These are phyloP conservation scores for Scalopus aquaticus DNA, from an alignment of 2,113 vertebrate species.

Conservation along the genomic window DNA sequence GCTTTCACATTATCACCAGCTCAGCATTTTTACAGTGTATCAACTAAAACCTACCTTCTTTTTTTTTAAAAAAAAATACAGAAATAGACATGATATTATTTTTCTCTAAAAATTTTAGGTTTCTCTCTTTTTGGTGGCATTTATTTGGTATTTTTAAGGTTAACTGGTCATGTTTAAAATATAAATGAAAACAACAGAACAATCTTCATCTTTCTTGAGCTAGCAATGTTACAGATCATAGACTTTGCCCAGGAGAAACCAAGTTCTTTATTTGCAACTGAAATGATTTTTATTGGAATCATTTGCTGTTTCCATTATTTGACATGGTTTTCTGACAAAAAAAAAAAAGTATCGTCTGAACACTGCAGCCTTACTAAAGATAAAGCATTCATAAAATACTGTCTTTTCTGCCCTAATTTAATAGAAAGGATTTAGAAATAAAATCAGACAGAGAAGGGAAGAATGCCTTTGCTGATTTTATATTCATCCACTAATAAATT, in stretches of 20 bases:
- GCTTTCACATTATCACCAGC: neutral
- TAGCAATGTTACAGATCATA: constrained; percentile 61
- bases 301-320: constrained; percentile 29
- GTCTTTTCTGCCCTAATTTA: constrained; percentile 15
- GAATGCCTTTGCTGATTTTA: neutral
- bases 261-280: constrained; percentile 55
- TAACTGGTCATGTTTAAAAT: constrained; percentile 66
- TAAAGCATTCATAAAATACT: neutral
- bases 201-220: constrained; percentile 54
- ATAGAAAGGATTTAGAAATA: constrained; percentile 37
- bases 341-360: neutral
- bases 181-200: constrained; percentile 54
- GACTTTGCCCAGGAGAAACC: constrained; percentile 42
- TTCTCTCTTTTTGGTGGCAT: constrained; percentile 66
- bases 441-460: neutral
- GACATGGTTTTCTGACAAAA: constrained; percentile 23
- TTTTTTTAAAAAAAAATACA: neutral
- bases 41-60: neutral
- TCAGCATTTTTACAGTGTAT: neutral
- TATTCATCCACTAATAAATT: neutral
- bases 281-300: constrained; percentile 46
- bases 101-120: constrained; percentile 37
- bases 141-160: constrained; percentile 73
- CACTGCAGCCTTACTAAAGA: neutral
- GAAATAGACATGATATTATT: neutral